These are phyloP conservation scores for Catharus ustulatus DNA, from an alignment of 2,797 vertebrate species.

Conservation along the genomic window DNA sequence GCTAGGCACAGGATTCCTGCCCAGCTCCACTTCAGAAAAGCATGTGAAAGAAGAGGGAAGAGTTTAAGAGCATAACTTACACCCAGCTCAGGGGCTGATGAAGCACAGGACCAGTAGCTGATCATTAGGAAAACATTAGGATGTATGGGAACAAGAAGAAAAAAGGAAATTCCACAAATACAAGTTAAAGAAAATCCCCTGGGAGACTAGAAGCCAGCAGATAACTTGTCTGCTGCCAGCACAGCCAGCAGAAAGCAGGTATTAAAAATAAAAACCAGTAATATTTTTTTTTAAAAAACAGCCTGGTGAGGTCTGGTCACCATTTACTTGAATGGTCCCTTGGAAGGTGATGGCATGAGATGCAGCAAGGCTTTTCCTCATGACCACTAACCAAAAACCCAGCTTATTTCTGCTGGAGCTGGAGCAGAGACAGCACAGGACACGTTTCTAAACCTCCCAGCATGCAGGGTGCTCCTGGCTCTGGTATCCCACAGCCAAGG, in stretches of 20 bases:
- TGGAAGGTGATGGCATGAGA: not conserved
- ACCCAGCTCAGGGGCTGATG: not conserved
- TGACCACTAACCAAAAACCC: not conserved
- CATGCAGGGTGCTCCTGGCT: not conserved
- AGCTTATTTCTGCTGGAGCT: not conserved
- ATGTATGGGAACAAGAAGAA: not conserved
- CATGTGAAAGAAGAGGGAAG: not conserved
- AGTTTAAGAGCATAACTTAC: not conserved
- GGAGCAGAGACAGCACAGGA: not conserved
- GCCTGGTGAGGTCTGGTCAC: not conserved
- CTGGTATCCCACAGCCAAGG: not conserved
- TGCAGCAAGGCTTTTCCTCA: not conserved
- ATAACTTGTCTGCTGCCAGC: not conserved
- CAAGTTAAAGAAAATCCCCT: not conserved
- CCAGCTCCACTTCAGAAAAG: not conserved
- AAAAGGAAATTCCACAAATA: conserved; percentile 22
- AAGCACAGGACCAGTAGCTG: not conserved
- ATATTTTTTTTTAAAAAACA: not conserved
- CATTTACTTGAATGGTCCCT: not conserved
- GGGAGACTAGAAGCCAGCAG: conserved; percentile 1
- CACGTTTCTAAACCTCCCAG: rapidly evolving
- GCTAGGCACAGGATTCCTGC: not conserved
- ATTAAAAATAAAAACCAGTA: not conserved
- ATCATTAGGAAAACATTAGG: conserved; percentile 15
- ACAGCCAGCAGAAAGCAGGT: not conserved